phyloP scores from a whole-genome alignment of 2,797 vertebrate genomes.

The Poeciliopsis presidionis region DNA sequence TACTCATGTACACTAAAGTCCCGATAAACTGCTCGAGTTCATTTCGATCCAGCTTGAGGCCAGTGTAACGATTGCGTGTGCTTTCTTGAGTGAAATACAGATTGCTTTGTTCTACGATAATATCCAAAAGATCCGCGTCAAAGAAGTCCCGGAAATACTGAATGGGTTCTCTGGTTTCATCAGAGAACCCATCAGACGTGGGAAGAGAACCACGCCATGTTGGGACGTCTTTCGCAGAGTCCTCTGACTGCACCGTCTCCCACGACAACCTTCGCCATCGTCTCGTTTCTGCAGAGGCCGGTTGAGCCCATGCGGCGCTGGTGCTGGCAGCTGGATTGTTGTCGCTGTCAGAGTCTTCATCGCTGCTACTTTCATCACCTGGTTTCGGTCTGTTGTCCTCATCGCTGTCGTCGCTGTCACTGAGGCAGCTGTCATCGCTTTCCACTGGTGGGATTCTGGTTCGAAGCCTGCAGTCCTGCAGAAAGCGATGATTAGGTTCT shows the following conservation, averaged over 20 bases:
- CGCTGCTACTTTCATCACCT: constrained; percentile 1
- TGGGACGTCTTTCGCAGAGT: background rate
- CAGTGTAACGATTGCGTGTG: background rate
- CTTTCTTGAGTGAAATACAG: constrained; percentile 19
- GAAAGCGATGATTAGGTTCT: background rate
- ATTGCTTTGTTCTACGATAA: constrained; percentile 27
- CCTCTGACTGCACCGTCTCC: background rate
- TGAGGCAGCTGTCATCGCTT: constrained; percentile 9
- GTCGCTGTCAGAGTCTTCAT: background rate
- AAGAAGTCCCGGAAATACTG: constrained; percentile 23
- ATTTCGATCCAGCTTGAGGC: constrained; percentile 14
- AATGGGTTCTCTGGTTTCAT: background rate
- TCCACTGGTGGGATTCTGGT: background rate
- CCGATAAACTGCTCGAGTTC: constrained; percentile 35
- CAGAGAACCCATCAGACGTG: background rate
- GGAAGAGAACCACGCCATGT: background rate
- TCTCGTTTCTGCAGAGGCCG: background rate
- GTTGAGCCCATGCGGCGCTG: background rate
- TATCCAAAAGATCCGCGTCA: constrained; percentile 7
- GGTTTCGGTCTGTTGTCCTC: background rate
- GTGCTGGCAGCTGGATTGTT: background rate
- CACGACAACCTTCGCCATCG: background rate
- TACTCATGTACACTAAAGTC: constrained; percentile 30
- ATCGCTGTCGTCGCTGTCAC: background rate
- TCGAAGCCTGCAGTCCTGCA: background rate